Conservation (phyloP, 2,113 vertebrate genomes). For the Rhadina sibilatrix region DNA sequence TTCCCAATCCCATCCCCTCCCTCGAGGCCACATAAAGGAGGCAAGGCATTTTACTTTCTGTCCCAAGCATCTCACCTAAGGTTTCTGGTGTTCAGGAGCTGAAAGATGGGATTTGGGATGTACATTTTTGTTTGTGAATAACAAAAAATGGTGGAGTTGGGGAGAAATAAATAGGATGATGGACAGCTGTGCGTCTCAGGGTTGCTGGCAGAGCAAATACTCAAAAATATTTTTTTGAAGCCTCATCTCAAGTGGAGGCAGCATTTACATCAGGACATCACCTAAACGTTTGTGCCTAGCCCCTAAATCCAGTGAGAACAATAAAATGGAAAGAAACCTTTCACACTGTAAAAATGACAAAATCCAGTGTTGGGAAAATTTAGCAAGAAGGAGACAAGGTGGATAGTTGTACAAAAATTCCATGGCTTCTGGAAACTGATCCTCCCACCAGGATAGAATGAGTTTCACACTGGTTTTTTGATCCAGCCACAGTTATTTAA, state of each 20-base stretch:
- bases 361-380: background rate
- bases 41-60: background rate
- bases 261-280: background rate
- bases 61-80: background rate
- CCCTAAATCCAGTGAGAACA: background rate
- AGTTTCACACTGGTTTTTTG: background rate
- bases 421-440: background rate
- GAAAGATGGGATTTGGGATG: background rate
- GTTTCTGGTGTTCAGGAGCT: background rate
- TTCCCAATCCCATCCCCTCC: background rate
- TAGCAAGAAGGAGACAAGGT: background rate
- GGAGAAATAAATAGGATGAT: background rate
- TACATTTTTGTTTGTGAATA: background rate
- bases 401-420: background rate
- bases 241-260: background rate
- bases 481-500: background rate
- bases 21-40: background rate
- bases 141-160: background rate
- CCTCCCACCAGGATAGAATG: background rate
- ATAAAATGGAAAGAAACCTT: background rate
- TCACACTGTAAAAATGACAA: background rate
- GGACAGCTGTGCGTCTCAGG: background rate
- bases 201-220: background rate
- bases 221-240: too few relatives aligned
- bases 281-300: background rate